A percentile compares a stretch with the other conserved stretches of the same genome.
Conservation (phyloP, 2,888 invertebrate species). For the Mongoloraphidia duomilia region DNA sequence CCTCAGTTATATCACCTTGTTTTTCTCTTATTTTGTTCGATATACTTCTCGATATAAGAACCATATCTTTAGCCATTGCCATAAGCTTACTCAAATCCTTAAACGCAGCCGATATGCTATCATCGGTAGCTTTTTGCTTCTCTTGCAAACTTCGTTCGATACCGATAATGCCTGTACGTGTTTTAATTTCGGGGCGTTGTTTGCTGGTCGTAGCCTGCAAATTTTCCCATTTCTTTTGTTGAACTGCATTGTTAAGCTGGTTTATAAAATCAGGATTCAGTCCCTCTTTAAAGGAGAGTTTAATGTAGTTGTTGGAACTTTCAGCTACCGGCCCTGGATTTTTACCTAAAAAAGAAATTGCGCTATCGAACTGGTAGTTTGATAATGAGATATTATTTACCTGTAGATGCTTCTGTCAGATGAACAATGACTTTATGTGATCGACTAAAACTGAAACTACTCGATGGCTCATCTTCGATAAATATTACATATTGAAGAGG, state of each 20-base stretch:
- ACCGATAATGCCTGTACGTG: slow-evolving; percentile 83
- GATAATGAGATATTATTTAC: slow-evolving; percentile 23
- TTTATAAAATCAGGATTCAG: slow-evolving; percentile 48
- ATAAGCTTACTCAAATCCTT: slow-evolving; percentile 90
- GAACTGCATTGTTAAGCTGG: slow-evolving; percentile 46
- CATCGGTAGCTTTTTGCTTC: slow-evolving; percentile 80
- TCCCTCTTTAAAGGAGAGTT: slow-evolving; percentile 78
- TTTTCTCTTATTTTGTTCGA: slow-evolving; percentile 85
- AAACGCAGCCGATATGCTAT: slow-evolving; percentile 85
- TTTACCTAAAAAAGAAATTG: slow-evolving; percentile 32
- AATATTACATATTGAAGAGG: slow-evolving; percentile 57
- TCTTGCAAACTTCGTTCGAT: slow-evolving; percentile 88
- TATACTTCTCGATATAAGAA: slow-evolving; percentile 77
- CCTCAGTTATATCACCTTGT: slow-evolving; percentile 91
- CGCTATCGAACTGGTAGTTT: background rate
- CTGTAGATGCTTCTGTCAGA: slow-evolving; percentile 46
- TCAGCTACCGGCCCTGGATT: slow-evolving; percentile 58
- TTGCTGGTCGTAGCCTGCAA: slow-evolving; percentile 18
- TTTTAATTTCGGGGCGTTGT: slow-evolving; percentile 41
- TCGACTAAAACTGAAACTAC: slow-evolving; percentile 64
- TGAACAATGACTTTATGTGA: slow-evolving; percentile 68
- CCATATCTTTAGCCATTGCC: slow-evolving; percentile 97
- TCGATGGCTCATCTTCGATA: slow-evolving; percentile 66
- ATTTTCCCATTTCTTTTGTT: slow-evolving; percentile 49
- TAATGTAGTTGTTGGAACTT: slow-evolving; percentile 59